A percentile compares a stretch with the other conserved stretches of the same genome.
Conservation (phyloP, 2,888 invertebrate species). For the Trypoxylon attenuatum region DNA sequence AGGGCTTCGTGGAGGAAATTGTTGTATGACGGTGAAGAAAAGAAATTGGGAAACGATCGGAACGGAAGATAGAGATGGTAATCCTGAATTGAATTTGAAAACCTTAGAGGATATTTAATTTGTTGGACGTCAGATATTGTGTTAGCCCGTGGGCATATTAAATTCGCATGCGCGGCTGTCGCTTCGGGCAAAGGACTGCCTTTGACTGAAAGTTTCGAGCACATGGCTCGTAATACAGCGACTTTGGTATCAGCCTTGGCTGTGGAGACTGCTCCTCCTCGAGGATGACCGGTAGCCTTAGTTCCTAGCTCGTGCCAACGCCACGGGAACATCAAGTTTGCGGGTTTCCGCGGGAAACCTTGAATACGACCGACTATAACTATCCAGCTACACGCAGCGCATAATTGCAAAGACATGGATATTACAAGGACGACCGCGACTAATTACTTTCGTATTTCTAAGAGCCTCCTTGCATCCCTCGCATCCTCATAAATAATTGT, state of each 20-base stretch:
- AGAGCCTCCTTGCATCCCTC: constrained; percentile 13
- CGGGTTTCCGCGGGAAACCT: constrained; percentile 50
- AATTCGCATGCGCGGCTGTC: neutral
- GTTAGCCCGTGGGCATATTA: too few species aligned
- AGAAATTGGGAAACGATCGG: too few species aligned
- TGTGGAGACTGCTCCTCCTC: constrained; percentile 14
- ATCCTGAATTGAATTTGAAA: too few species aligned
- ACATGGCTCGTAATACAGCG: constrained; percentile 15
- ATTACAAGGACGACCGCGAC: constrained; percentile 26
- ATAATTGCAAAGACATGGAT: constrained; percentile 42
- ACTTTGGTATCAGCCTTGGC: constrained; percentile 9
- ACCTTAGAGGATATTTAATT: too few species aligned
- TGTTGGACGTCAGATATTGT: too few species aligned
- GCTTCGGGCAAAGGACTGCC: constrained; percentile 3
- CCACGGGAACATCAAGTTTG: constrained; percentile 55
- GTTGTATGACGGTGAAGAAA: too few species aligned
- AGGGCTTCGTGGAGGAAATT: too few species aligned
- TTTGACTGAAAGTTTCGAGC: constrained; percentile 7
- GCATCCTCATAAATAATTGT: constrained; percentile 8
- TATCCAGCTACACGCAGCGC: constrained; percentile 20
- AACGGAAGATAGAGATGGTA: too few species aligned
- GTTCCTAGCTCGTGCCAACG: constrained; percentile 15
- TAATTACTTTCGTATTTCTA: constrained; percentile 46
- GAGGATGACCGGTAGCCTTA: constrained; percentile 44
- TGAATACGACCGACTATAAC: constrained; percentile 47